These are phyloP conservation scores for Hypolimnas misippus DNA, from an alignment of 2,888 invertebrate species.

Conservation along the genomic window DNA sequence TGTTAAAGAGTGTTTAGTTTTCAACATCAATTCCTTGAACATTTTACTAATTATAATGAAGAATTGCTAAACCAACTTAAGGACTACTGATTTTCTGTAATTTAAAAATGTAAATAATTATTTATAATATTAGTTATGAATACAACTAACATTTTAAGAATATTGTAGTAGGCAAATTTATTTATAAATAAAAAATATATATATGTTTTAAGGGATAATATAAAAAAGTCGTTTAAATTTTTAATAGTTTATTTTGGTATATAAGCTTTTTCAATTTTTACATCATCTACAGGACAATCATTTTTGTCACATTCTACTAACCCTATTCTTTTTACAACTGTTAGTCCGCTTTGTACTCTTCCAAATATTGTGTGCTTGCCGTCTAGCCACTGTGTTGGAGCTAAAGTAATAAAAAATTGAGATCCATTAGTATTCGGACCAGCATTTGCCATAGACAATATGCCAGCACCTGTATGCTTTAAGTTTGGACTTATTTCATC, in stretches of 20 bases:
- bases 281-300: slow-evolving; percentile 95
- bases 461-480: slow-evolving; percentile 96
- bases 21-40: too few relatives aligned
- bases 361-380: slow-evolving; percentile 99
- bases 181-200: too few relatives aligned
- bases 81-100: too few relatives aligned
- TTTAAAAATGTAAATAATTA: too few relatives aligned
- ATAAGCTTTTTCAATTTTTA: slow-evolving; percentile 87
- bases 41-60: too few relatives aligned
- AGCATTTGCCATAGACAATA: slow-evolving; percentile 99
- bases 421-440: slow-evolving; percentile 98
- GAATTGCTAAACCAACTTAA: too few relatives aligned
- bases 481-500: slow-evolving; percentile 97
- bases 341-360: slow-evolving; percentile 93
- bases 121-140: too few relatives aligned
- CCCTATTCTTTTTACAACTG: slow-evolving; percentile 95
- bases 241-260: slow-evolving; percentile 60
- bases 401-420: slow-evolving; percentile 98
- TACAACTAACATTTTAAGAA: too few relatives aligned
- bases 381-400: slow-evolving; percentile 98
- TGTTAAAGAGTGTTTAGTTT: too few relatives aligned
- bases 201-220: too few relatives aligned
- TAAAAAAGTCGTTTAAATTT: not conserved
- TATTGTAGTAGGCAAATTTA: too few relatives aligned
- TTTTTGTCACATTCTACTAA: slow-evolving; percentile 96